These are phyloP conservation scores for Corvus cornix DNA, from an alignment of 2,113 vertebrate genomes.

Conservation along the genomic window DNA sequence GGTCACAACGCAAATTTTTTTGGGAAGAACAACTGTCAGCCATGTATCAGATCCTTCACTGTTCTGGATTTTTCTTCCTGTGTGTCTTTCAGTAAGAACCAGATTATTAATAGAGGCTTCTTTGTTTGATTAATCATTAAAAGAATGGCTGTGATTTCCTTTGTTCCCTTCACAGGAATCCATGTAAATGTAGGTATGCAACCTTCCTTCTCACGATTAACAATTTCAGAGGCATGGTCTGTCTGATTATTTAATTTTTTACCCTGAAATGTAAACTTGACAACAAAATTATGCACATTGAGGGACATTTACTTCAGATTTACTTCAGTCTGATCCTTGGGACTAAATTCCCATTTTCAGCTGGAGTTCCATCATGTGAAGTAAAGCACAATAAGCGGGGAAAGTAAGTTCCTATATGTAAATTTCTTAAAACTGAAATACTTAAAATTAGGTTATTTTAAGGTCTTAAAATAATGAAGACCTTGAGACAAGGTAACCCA, in stretches of 20 bases:
- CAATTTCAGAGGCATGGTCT: not conserved
- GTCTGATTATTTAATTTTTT: not conserved
- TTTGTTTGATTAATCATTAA: not conserved
- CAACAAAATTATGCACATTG: not conserved
- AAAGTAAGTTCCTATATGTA: not conserved
- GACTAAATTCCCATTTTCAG: not conserved
- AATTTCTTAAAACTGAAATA: not conserved
- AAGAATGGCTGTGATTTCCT: not conserved
- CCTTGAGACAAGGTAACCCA: not conserved
- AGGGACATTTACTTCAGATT: not conserved
- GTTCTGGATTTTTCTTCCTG: not conserved
- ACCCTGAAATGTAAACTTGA: not conserved
- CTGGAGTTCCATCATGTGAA: not conserved
- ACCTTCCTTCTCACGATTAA: not conserved
- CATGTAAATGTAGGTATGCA: not conserved
- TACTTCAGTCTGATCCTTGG: not conserved
- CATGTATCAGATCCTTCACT: not conserved
- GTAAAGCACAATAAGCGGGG: not conserved
- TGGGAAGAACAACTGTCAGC: not conserved
- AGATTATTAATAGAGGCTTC: not conserved
- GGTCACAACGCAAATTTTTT: not conserved
- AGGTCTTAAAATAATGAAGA: not conserved
- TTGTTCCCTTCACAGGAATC: not conserved
- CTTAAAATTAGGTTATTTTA: not conserved
- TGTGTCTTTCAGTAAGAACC: not conserved